Conservation (phyloP, 2,113 vertebrate species). For the Campylomormyrus tamandua region DNA sequence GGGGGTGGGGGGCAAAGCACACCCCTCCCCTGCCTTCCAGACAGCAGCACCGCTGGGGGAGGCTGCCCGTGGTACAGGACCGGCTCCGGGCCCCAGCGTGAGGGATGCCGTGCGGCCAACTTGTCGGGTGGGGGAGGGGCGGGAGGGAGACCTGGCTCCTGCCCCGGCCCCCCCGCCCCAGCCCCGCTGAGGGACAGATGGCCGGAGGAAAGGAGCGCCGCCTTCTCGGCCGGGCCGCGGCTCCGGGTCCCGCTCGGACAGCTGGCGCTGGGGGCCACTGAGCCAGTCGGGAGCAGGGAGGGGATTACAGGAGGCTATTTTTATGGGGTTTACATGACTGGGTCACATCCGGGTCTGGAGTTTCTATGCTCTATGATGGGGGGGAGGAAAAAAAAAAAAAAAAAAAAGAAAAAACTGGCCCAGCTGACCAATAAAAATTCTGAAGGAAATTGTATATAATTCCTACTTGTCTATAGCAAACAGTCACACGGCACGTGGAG, state of each 20-base stretch:
- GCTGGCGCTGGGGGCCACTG: slow-evolving; percentile 15
- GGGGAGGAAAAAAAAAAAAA: too few species aligned
- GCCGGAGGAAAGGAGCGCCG: slow-evolving; percentile 6
- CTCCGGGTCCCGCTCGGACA: slow-evolving; percentile 18
- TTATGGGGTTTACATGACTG: slow-evolving; percentile 17
- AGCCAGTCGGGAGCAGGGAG: slow-evolving; percentile 2
- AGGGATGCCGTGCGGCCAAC: background rate
- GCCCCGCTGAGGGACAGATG: slow-evolving; percentile 18
- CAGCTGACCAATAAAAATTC: background rate
- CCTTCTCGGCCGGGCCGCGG: background rate
- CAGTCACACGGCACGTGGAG: background rate
- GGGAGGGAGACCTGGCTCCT: background rate
- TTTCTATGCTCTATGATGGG: background rate
- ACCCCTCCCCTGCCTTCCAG: background rate
- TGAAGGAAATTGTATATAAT: background rate
- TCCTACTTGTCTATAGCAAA: background rate
- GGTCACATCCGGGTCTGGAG: background rate
- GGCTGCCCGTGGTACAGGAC: background rate
- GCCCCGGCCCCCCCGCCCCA: background rate
- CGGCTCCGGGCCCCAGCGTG: background rate
- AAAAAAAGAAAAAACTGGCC: background rate
- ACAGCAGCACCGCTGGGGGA: background rate
- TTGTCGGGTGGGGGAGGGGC: slow-evolving; percentile 9
- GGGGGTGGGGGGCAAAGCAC: too few species aligned
- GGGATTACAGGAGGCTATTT: slow-evolving; percentile 39